Evolutionary conservation across 2,113 vertebrate genomes (phyloP), one percentile per base, ranked within the genome.

Genomic region (Apteryx mantelli): DNA sequence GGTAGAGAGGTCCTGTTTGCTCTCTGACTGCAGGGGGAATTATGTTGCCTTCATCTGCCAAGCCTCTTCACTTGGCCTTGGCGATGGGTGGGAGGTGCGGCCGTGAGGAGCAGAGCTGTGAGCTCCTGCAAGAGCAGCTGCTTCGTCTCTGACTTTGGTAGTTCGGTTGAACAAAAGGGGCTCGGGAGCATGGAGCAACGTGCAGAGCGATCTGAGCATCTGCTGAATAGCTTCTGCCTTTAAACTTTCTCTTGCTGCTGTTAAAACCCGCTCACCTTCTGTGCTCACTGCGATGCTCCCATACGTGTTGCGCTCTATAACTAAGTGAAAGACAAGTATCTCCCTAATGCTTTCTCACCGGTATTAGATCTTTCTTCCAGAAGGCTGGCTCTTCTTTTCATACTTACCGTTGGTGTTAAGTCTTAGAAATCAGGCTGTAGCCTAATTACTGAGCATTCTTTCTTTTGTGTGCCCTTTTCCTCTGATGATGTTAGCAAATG

Each of bases 261-360:
- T 24, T 32, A 36, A 83, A 53, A 5, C 9, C 22, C 42, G 2
- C 22, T 77, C 24, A 7, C 25, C 38, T 70, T 24, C 61, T 0
- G 1, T 34, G 2, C 11, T 18, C 79, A 9, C 42, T 17, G 32
- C 8, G 68, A 6, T 20, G 3, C 7, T 42, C 16, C 34, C 7
- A 0, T 7, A 19, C 0, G 2, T 28, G 20, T 36, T 60, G 53
- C 6, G 3, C 9, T 10, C 11, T 21, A 53, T 42, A 13, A 56
- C 66, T 19, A 3, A 34, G 42, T 0, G 2, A 36, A 22, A 12
- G 52, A 36, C 18, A 60, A 24, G 17, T 14, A 17, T 5, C 77
- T 69, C 70, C 2, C 70, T 8, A 17, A 14, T 2, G 2, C 26
- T 38, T 68, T 17, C 52, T 18, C 25, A 19, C 21, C 8, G 52